Base-by-base conservation (phyloP, 2,888 invertebrate genomes). In the Abrostola triplasia region DNA sequence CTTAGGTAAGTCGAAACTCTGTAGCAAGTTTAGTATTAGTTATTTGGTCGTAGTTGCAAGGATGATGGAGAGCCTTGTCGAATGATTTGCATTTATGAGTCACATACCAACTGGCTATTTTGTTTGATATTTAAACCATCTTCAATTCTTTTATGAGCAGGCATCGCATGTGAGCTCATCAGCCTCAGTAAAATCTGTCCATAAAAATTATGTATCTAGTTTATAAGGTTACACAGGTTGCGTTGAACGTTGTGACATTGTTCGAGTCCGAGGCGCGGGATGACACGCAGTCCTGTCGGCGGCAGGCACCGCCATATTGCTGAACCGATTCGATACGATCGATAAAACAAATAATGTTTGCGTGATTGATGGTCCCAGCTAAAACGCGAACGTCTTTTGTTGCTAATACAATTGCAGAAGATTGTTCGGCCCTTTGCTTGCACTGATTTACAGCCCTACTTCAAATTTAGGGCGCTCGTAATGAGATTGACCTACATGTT, bases 281-380 rank as follows among this genome's bases (percentile, higher is more conserved):
- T 76, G 73, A 73, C 76, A 73, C 73, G 73, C 79, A 81, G 89
- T 79, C 84, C 90, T 83, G 79, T 84, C 90, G 40, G 90, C 69
- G 86, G 68, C 81, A 88, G 92, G 92, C 84, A 92, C 92, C 82
- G 76, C 83, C 76, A 77, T 84, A 83, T 83, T 84, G 77, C 80
- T 80, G 76, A 52, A 59, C 84, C 80, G 75, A 77, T 79, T 80
- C 79, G 81, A 85, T 79, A 61, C 87, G 89, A 90, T 93, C 93
- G 88, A 93, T 93, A 88, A 71, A 87, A 85, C 87, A 92, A 92
- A 93, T 93, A 93, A 86, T 88, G 89, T 86, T 86, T 82, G 71
- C 81, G 90, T 94, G 93, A 94, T 94, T 91, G 91, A 94, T 94
- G 91, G 82, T 79, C 76, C 73, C 74, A 67, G 58, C 70, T 65